These are phyloP conservation scores for Coilia nasus DNA, from an alignment of 2,797 vertebrate genomes.

Conservation along the genomic window DNA sequence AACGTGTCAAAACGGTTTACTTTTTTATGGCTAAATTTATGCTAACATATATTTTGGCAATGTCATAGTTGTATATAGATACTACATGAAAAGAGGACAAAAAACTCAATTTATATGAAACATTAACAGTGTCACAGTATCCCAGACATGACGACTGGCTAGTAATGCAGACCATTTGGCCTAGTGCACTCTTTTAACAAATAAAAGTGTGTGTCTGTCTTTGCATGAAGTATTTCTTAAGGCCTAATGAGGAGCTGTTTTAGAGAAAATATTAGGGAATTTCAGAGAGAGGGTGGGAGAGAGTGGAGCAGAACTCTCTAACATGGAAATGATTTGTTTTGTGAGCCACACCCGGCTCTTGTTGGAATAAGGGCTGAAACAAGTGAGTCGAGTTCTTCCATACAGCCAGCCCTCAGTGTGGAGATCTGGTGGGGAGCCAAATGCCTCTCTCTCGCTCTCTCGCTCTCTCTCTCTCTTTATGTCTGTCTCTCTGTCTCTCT, in stretches of 20 bases:
- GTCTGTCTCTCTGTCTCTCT: background rate
- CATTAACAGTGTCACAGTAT: conserved; percentile 11
- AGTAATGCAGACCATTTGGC: conserved; percentile 5
- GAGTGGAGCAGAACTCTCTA: conserved; percentile 6
- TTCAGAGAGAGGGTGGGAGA: conserved; percentile 17
- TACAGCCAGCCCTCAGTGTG: conserved; percentile 17
- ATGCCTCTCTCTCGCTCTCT: conserved; percentile 12
- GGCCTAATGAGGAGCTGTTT: conserved; percentile 21
- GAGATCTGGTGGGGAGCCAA: conserved; percentile 20
- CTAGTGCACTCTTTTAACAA: conserved; percentile 2
- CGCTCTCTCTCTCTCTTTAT: background rate
- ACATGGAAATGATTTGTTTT: conserved; percentile 28
- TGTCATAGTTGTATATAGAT: background rate
- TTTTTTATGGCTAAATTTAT: background rate
- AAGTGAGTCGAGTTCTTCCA: conserved; percentile 23
- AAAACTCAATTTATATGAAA: conserved; percentile 3
- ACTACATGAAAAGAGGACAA: background rate
- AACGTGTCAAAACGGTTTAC: background rate
- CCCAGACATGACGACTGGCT: conserved; percentile 15
- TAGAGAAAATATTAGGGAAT: conserved; percentile 22
- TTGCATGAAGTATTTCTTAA: conserved; percentile 16
- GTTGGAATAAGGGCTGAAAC: conserved; percentile 25
- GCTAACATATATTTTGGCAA: background rate
- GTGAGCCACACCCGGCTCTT: conserved; percentile 22
- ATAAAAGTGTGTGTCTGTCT: background rate